Evolutionary conservation across 2,888 invertebrate species (phyloP).

Genomic region (Hartigia nigra): DNA sequence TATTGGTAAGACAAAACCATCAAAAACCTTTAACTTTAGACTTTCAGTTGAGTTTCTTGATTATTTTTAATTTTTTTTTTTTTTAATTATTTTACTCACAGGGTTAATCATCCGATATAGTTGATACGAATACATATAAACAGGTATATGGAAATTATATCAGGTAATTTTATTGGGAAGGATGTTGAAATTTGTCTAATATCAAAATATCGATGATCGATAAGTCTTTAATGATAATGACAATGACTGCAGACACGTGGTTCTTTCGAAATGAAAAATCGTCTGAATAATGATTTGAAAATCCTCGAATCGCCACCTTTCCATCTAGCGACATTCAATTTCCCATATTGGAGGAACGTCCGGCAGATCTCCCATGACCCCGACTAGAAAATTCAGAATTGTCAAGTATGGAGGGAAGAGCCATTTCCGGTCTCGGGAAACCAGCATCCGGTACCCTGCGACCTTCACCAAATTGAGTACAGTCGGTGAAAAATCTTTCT

Average conservation of each 20-base stretch:
- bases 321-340: constrained; percentile 18
- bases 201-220: neutral
- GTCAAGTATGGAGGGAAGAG: constrained; percentile 14
- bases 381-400: constrained; percentile 21
- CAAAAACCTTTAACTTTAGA: no score
- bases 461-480: constrained; percentile 15
- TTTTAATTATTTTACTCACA: neutral
- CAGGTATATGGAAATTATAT: neutral
- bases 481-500: constrained; percentile 12
- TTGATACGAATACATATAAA: neutral
- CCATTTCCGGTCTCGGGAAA: constrained; percentile 21
- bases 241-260: neutral
- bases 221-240: no score
- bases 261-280: no score
- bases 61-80: neutral
- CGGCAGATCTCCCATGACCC: constrained; percentile 15
- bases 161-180: neutral
- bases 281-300: neutral
- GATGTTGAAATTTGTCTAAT: neutral
- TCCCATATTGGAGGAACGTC: constrained; percentile 20
- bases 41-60: neutral
- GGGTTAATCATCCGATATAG: neutral
- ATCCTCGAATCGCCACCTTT: neutral
- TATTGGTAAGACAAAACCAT: no score
- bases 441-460: constrained; percentile 17